Base-by-base conservation (phyloP, 2,113 vertebrate genomes). In the Spea multiplicata region DNA sequence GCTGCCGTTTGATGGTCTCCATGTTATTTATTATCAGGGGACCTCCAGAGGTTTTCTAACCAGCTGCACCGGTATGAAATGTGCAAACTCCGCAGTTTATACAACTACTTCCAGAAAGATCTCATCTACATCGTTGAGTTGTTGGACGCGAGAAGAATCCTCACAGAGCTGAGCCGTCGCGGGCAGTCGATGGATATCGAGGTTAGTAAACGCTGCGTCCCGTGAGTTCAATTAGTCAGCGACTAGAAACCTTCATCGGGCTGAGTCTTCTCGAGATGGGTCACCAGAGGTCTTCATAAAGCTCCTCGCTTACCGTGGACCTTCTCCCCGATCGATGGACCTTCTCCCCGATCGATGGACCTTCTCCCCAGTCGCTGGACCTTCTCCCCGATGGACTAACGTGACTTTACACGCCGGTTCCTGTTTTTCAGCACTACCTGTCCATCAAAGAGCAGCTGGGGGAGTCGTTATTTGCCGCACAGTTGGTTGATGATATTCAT, bases 101-200 rank as follows among this genome's bases (percentile, higher is more conserved):
- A 57, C 0, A 7, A 75, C 2, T 46, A 83, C 46, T 83, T 83
- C 79, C 6, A 0, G 0, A 47, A 16, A 0, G 82, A 83, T 8
- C 10, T 83, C 14, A 12, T 62, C 10, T 70, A 71, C 8, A 55
- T 83, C 12, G 30, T 78, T 3, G 71, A 74, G 62, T 66, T 44
- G 6, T 14, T 78, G 13, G 46, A 74, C 5, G 8, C 67, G 0
- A 61, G 4, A 4, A 14, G 13, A 16, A 16, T 78, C 52, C 46
- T 81, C 8, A 57, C 49, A 6, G 52, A 81, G 3, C 73, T 83
- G 45, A 30, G 0, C 3, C 12, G 6, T 4, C 16, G 47, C 0
- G 13, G 45, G 0, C 4, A 45, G 1, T 3, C 30, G 7, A 13
- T 8, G 8, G 55, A 59, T 3, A 6, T 70, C 8, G n/a, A 50